Evolutionary conservation across 2,797 vertebrate species (phyloP), one percentile per base, ranked within the genome.

Genomic region (Channallabes apus): DNA sequence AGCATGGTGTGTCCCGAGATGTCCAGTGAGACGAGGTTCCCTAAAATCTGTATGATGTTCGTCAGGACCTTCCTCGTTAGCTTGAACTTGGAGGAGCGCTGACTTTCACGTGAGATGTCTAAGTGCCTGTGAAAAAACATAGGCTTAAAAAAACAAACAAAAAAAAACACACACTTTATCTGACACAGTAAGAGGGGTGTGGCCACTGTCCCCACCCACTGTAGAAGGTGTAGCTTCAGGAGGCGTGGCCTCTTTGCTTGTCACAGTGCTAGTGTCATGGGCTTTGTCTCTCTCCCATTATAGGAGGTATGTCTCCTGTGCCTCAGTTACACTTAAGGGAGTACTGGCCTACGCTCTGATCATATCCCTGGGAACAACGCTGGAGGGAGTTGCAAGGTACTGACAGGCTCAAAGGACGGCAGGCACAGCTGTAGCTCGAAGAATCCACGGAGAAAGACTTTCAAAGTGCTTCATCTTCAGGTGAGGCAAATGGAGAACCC

Each of bases 1-100:
- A 97, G 93, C 96, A 99, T 97, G 86, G 96, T 93, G 90, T 99
- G 97, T 24, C 98, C 98, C 0, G 98, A 99, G 93, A 99, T 97
- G 92, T 99, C 98, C 82, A 99, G 94, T 0, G 97, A 98, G 32
- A 96, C 96, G 90, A 99, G 95, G 88, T 96, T 95, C 81, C 95
- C 94, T 91, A 99, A 91, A 88, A 96, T 95, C 89, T 98, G 97
- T 35, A 97, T 95, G 2, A 99, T 94, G 85, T 96, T 95, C 7
- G 96, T 97, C 85, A 99, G 93, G 85, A 96, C 96, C 88, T 97
- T 96, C 86, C 96, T 94, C 15, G 96, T 98, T 92, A 99, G 96
- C 93, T 99, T 98, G 89, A 96, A 98, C 90, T 99, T 99, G 82
- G 96, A 96, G 32, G 95, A 95, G 84, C 96, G 96, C 68, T 96